These are phyloP conservation scores for Pseudolaguvia tuberculata DNA, from an alignment of 2,113 vertebrate genomes.

Conservation along the genomic window DNA sequence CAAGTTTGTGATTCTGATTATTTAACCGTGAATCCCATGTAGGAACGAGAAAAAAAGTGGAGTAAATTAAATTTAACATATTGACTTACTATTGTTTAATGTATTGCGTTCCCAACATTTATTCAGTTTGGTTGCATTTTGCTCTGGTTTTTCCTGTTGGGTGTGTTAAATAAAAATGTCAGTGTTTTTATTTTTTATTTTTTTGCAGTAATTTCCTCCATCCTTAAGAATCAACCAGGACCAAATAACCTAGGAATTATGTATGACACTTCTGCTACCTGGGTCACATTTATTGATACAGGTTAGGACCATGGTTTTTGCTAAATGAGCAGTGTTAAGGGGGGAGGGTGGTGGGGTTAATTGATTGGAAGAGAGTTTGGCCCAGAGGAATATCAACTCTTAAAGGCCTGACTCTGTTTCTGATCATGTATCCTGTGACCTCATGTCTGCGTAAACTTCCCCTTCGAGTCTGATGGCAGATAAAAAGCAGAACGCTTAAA, in stretches of 20 bases:
- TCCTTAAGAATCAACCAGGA: background rate
- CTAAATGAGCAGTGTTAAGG: slow-evolving; percentile 11
- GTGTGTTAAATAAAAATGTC: no score
- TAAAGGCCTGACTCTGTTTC: slow-evolving; percentile 50
- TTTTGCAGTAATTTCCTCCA: background rate
- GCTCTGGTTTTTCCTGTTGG: background rate
- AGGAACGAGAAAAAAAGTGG: no score
- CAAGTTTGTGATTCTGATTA: background rate
- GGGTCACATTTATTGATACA: background rate
- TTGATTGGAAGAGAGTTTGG: slow-evolving; percentile 40
- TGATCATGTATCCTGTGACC: slow-evolving; percentile 56
- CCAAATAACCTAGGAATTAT: background rate
- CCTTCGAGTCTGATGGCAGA: slow-evolving; percentile 61
- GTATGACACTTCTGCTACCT: background rate
- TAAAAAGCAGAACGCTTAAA: slow-evolving; percentile 66
- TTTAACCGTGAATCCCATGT: no score
- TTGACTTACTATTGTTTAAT: background rate
- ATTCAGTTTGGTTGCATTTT: background rate
- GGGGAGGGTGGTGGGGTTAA: background rate
- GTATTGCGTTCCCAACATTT: background rate
- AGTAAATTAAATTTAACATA: background rate
- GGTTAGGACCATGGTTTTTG: background rate
- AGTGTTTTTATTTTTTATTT: background rate
- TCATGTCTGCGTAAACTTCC: slow-evolving; percentile 67
- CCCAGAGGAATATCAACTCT: slow-evolving; percentile 1